Base-by-base conservation (phyloP, 2,888 invertebrate genomes). In the Andrena flavipes region DNA sequence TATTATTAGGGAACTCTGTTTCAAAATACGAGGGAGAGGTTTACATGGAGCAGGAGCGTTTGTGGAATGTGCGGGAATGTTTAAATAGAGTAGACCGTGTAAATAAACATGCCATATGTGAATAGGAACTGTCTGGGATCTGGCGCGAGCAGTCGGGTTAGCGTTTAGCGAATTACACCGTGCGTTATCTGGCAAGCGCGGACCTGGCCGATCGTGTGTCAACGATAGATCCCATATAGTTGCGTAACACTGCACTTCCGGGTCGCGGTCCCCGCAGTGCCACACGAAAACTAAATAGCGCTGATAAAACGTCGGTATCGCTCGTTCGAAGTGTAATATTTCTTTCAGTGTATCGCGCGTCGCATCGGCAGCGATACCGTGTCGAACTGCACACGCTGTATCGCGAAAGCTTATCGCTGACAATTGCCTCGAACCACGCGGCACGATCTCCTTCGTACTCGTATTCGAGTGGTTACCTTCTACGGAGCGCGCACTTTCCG, bases 201-300 rank as follows among this genome's bases (percentile, higher is more conserved):
- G 26, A 42, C 35, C 42, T 51, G 30, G 29, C 6, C 54, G 60
- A 67, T 67, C 80, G 64, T 71, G 62, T 75, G 70, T 74, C 75
- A 75, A 67, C 67, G 54, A 56, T 20, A 16, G 56, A 68, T 82
- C 75, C 75, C 60, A 16, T 33, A 56, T n/a, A 23, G 70, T 81
- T 77, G 74, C 73, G 77, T 71, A 83, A 84, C 74, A 23, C 0
- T 29, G 68, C 56, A 42, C 42, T 84, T 84, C 84, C 84, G 84
- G 83, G 68, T 75, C 75, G 68, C 71, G 70, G 30, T 71, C 63
- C 64, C 72, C 82, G 72, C 72, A 73, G 65, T 42, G 67, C 49
- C 77, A 16, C 68, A 63, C 68, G 72, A 82, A 82, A 82, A 80
- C 80, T 71, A 64, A 81, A 83, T 71, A 74, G 49, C 68, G 63